These are phyloP conservation scores for Pyrrhosoma nymphula DNA, from an alignment of 2,888 invertebrate species.

Conservation along the genomic window DNA sequence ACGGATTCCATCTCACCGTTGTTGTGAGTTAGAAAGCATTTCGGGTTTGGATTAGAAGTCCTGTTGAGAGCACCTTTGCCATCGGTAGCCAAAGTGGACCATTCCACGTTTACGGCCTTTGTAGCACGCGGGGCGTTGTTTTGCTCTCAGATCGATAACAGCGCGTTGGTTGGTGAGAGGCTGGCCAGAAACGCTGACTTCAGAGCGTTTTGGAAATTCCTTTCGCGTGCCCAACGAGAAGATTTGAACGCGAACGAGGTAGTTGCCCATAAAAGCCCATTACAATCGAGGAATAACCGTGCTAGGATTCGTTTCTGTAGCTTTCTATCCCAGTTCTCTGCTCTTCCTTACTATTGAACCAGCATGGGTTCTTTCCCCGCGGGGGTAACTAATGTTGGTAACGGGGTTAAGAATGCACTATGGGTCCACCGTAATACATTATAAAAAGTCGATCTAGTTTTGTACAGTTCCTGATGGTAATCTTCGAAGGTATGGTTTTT, in stretches of 20 bases:
- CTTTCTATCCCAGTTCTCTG: background rate
- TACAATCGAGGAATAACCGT: background rate
- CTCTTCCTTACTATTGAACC: no score
- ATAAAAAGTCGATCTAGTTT: no score
- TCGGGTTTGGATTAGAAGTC: background rate
- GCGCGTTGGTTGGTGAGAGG: background rate
- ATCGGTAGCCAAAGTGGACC: slow-evolving; percentile 32
- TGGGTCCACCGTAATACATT: no score
- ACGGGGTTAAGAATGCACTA: no score
- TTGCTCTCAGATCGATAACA: slow-evolving; percentile 46
- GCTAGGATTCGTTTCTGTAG: background rate
- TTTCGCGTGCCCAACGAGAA: background rate
- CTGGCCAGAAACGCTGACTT: background rate
- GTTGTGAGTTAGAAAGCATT: background rate
- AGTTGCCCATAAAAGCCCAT: background rate
- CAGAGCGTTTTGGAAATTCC: background rate
- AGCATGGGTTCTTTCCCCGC: no score
- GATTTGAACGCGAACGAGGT: background rate
- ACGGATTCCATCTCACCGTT: background rate
- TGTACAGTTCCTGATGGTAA: no score
- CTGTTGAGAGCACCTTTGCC: background rate
- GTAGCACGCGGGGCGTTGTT: slow-evolving; percentile 30
- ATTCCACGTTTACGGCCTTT: slow-evolving; percentile 19
- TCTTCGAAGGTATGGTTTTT: no score
- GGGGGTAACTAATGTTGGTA: no score